phyloP scores from a whole-genome alignment of 2,888 invertebrate species.

The Epirrhoe alternata region DNA sequence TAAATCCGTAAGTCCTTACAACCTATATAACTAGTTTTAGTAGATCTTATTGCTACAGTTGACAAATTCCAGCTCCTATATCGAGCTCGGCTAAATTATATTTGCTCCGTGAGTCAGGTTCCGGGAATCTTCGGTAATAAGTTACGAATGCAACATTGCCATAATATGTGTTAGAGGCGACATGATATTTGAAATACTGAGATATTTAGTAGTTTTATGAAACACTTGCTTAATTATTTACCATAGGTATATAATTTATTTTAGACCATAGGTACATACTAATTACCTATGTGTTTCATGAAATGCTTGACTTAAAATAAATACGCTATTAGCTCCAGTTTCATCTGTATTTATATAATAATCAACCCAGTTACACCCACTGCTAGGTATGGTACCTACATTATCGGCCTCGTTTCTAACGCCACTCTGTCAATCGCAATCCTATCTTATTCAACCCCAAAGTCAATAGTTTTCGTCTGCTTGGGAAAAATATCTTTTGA shows the following conservation, averaged over 20 bases:
- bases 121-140: conserved; percentile 64
- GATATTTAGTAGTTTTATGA: neutral
- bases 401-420: too few species aligned
- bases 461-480: neutral
- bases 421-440: too few species aligned
- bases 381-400: too few species aligned
- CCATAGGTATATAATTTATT: too few species aligned
- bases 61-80: conserved; percentile 66
- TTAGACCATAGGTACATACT: too few species aligned
- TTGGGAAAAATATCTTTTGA: neutral
- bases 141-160: conserved; percentile 44
- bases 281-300: too few species aligned
- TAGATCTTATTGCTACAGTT: conserved; percentile 45
- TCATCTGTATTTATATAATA: too few species aligned
- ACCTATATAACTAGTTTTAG: conserved; percentile 27
- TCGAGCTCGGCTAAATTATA: conserved; percentile 64
- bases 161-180: conserved; percentile 22
- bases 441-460: too few species aligned
- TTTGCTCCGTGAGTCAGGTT: conserved; percentile 69
- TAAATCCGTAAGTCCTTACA: conserved; percentile 28
- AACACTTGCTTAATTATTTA: too few species aligned
- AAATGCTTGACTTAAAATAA: neutral
- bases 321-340: neutral
- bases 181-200: conserved; percentile 18
- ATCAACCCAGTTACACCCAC: too few species aligned